These are phyloP conservation scores for Clupea harengus DNA, from an alignment of 2,113 vertebrate species.

Conservation along the genomic window DNA sequence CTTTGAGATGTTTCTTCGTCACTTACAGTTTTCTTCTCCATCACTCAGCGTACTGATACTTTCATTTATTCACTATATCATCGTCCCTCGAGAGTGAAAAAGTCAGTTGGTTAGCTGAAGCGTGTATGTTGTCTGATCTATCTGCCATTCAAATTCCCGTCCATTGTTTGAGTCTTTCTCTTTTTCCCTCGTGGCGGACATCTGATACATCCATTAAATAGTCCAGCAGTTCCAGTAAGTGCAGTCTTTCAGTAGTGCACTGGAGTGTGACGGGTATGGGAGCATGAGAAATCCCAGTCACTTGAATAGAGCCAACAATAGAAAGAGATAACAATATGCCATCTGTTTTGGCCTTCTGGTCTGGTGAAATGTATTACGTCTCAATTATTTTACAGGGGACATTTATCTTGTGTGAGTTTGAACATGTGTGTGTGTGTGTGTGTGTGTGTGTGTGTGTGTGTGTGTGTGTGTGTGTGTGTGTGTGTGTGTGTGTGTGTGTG, in stretches of 20 bases:
- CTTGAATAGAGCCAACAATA: constrained; percentile 10
- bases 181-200: constrained; percentile 43
- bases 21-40: neutral
- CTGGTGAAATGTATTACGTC: neutral
- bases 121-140: constrained; percentile 34
- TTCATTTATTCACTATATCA: neutral
- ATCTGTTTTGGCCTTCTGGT: constrained; percentile 19
- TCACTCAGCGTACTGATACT: neutral
- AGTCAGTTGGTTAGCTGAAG: neutral
- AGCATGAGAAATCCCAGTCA: constrained; percentile 34
- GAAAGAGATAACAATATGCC: constrained; percentile 22
- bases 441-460: neutral
- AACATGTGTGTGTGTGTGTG: neutral
- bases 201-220: constrained; percentile 52
- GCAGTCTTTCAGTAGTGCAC: constrained; percentile 43
- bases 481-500: constrained; percentile 1
- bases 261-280: constrained; percentile 38
- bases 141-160: constrained; percentile 35
- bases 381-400: neutral
- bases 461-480: constrained; percentile 4
- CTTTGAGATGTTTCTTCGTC: neutral
- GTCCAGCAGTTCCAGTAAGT: constrained; percentile 45
- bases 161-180: constrained; percentile 51
- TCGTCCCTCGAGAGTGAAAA: neutral
- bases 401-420: constrained; percentile 6